Conservation (phyloP, 2,113 vertebrate genomes). For the Pandion haliaetus region DNA sequence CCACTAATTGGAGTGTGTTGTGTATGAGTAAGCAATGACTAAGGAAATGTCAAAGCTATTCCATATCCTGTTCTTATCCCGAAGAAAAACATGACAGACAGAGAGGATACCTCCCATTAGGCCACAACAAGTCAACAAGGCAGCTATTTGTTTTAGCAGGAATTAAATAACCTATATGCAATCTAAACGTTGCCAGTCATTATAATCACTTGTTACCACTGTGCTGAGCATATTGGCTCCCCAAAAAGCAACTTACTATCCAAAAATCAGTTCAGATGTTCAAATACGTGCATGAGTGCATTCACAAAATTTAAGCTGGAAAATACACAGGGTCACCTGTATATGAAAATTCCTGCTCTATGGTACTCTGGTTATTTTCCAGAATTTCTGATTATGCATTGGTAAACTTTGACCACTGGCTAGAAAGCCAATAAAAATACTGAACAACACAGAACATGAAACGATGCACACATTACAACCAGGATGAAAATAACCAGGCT, state of each 20-base stretch:
- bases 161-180: background rate
- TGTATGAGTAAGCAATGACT: conserved; percentile 66
- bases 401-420: background rate
- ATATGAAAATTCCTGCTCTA: background rate
- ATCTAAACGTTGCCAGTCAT: background rate
- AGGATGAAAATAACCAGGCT: background rate
- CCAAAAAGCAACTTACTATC: background rate
- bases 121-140: conserved; percentile 49
- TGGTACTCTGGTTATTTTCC: background rate
- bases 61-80: conserved; percentile 69
- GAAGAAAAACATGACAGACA: conserved; percentile 35
- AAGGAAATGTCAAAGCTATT: conserved; percentile 63
- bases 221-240: background rate
- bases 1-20: conserved; percentile 50
- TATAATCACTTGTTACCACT: background rate
- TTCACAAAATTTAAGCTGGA: background rate
- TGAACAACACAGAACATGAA: background rate
- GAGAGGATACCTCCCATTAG: conserved; percentile 55
- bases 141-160: conserved; percentile 3
- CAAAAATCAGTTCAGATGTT: background rate
- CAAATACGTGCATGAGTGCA: background rate
- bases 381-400: background rate
- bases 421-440: background rate
- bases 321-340: background rate
- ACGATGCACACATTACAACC: background rate